Percentiles rank a stretch among this genome's conserved stretches.
phyloP scores from a whole-genome alignment of 2,113 vertebrate species.

The Pteropus alecto region DNA sequence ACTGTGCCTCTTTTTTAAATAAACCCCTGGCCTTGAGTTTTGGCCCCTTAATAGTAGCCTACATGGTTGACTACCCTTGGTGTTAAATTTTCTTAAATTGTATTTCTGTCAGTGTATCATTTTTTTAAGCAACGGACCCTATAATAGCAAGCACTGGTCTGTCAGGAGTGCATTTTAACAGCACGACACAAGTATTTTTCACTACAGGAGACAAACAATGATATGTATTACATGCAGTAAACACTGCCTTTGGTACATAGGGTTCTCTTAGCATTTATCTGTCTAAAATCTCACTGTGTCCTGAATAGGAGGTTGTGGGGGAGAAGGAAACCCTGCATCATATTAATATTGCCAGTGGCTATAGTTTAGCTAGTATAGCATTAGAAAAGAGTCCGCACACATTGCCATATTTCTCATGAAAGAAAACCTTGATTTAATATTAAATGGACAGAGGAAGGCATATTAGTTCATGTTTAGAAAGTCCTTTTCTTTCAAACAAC shows the following conservation, averaged over 20 bases:
- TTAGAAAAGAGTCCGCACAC: slow-evolving; percentile 76
- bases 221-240: slow-evolving; percentile 88
- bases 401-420: slow-evolving; percentile 79
- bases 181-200: slow-evolving; percentile 88
- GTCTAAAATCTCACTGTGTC: slow-evolving; percentile 85
- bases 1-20: slow-evolving; percentile 80
- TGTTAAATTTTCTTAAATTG: slow-evolving; percentile 90
- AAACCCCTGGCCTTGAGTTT: slow-evolving; percentile 86
- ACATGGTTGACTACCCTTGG: slow-evolving; percentile 85
- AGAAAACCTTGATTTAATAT: slow-evolving; percentile 81
- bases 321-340: slow-evolving; percentile 68
- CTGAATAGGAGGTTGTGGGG: slow-evolving; percentile 50
- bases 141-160: slow-evolving; percentile 86
- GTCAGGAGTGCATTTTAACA: slow-evolving; percentile 89
- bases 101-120: slow-evolving; percentile 89
- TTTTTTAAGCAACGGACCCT: slow-evolving; percentile 88
- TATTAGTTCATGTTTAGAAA: slow-evolving; percentile 74
- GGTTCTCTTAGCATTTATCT: slow-evolving; percentile 85
- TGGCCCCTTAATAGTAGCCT: slow-evolving; percentile 86
- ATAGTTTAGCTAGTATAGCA: slow-evolving; percentile 65
- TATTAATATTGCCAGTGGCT: slow-evolving; percentile 81
- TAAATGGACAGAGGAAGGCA: slow-evolving; percentile 74
- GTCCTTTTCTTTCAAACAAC: background rate
- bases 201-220: slow-evolving; percentile 89
- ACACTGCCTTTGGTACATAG: slow-evolving; percentile 85